phyloP scores from a whole-genome alignment of 2,888 invertebrate genomes.

The Mythimna loreyi region DNA sequence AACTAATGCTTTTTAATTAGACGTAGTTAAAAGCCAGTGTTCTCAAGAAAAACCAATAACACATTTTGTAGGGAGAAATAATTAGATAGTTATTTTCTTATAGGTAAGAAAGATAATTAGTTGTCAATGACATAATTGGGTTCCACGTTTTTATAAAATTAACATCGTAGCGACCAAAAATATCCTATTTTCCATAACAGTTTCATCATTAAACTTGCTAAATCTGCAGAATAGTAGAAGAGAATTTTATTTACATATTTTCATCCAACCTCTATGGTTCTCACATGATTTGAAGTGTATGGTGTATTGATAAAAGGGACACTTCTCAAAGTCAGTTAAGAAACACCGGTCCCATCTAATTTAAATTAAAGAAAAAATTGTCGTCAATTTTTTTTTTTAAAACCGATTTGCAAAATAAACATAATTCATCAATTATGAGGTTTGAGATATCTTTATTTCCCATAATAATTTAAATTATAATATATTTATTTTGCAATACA shows the following conservation, averaged over 20 bases:
- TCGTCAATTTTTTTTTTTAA: too few species aligned
- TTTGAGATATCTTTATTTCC: too few species aligned
- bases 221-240: background rate
- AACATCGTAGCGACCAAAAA: background rate
- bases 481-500: too few species aligned
- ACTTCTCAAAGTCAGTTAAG: too few species aligned
- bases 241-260: background rate
- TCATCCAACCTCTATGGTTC: too few species aligned
- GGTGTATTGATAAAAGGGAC: too few species aligned
- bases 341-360: too few species aligned
- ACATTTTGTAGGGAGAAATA: background rate
- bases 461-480: too few species aligned
- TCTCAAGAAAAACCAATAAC: background rate
- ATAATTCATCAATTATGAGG: too few species aligned
- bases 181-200: background rate
- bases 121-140: slow-evolving; percentile 17
- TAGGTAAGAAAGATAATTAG: slow-evolving; percentile 1
- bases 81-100: slow-evolving; percentile 15
- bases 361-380: too few species aligned
- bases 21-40: background rate
- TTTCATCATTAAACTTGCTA: background rate
- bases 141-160: background rate
- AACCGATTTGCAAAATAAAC: too few species aligned
- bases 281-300: too few species aligned
- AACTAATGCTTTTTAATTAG: background rate